Evolutionary conservation across 2,113 vertebrate species (phyloP), one percentile per base, ranked within the genome.

Genomic region (Hippolais icterina): DNA sequence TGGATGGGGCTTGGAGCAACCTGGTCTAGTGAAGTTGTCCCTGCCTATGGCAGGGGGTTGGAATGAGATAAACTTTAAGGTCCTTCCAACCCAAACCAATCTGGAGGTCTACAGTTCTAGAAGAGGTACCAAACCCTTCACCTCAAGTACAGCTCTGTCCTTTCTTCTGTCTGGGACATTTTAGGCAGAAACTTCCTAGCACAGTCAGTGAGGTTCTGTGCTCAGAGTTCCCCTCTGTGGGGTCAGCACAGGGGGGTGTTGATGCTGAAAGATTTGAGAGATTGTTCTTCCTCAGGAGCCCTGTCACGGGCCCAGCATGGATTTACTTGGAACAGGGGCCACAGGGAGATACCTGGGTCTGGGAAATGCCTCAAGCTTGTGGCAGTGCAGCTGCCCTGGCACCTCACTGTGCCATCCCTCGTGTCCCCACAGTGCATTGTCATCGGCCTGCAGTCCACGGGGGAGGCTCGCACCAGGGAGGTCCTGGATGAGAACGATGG

Each of bases 391-490:
- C 63, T 49, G 39, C 28, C 9, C 54, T 87, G 50, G 53, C 61
- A 3, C n/a, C n/a, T 14, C 5, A 10, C 27, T 7, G 4, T 65
- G 75, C 96, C 6, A 6, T 11, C 29, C 61, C n/a, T 18, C 1
- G 10, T 53, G 28, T 79, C 56, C 76, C 92, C 2, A 0, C 97
- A 99, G 99, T 99, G 99, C 25, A 98, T 99, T 4, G 99, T 99
- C 69, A 99, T 99, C 1, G 99, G 99, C 24, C 98, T 99, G 86
- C 99, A 99, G 98, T 99, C 99, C 47, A 99, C 99, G 0, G 99
- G 99, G 3, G 99, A 99, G 96, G 99, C 99, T 5, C 98, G 99
- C 44, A 99, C 99, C 66, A 98, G 99, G 66, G 99, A 99, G 74
- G 99, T 99, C 68, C 97, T 99, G 88, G 99, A 99, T 0, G 99